Evolutionary conservation across 2,888 invertebrate genomes (phyloP), one percentile per base, ranked within the genome.

Genomic region (Cryptocephalus moraei): DNA sequence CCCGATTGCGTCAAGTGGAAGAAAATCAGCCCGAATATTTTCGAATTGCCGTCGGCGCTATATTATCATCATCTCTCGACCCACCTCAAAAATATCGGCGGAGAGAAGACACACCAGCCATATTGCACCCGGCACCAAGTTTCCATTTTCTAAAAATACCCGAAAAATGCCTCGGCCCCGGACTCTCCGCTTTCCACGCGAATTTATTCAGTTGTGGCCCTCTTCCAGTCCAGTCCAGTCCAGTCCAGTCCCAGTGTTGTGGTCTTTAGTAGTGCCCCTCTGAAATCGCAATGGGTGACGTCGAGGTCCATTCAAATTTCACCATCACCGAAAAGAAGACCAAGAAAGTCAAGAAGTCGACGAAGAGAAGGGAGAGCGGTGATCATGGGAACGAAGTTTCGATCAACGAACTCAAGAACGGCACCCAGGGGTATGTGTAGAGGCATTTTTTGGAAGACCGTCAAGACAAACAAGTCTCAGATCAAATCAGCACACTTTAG

Each of bases 331-430:
- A 88, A 66, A 86, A 82, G 71, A 82, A 82, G 73, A 84, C 90
- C 75, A 82, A 88, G 70, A 89, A 89, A 73, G 91, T 91, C 78
- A 86, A 89, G 75, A 91, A 91, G 80, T 91, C 91, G 77, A 82
- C 86, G 62, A 81, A 84, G 68, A 83, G 86, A 64, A 82, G 87
- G 72, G 84, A 86, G 73, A 82, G 81, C 68, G 79, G 79, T 55
- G 81, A 81, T 69, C 81, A 81, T 67, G 73, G 74, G 57, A 74
- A 74, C 61, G 88, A 89, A 72, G 82, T 88, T 70, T 82, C 84
- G 73, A 85, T 89, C 73, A 86, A 86, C 63, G 88, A 89, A 76
- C 78, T 79, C 70, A 76, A 77, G 71, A 75, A 76, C 73, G 79
- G 79, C 73, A 69, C 62, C 49, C 74, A 74, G 81, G 89, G 87